Conservation (phyloP, 1,140 invertebrate species). For the Neodiprion fabricii region DNA sequence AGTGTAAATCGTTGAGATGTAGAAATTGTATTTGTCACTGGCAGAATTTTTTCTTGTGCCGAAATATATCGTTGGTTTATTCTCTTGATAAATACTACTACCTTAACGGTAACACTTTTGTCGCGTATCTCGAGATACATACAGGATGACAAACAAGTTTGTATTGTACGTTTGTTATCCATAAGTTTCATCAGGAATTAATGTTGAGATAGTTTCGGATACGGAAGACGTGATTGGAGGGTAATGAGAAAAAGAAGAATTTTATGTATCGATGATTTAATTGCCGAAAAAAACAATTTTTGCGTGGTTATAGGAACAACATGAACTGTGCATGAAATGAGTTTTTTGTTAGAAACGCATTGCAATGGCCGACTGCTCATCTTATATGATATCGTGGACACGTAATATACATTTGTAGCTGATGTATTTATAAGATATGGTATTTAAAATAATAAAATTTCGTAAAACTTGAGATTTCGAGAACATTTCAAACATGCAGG, state of each 20-base stretch:
- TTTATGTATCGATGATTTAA: constrained; percentile 51
- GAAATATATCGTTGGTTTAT: too few species aligned
- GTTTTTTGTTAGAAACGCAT: constrained; percentile 25
- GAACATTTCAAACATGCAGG: constrained; percentile 20
- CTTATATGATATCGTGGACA: not conserved
- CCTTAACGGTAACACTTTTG: too few species aligned
- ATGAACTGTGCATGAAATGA: constrained; percentile 48
- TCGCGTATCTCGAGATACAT: too few species aligned
- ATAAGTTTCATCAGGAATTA: too few species aligned
- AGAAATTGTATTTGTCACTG: too few species aligned
- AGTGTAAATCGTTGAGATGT: too few species aligned
- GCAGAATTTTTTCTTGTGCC: too few species aligned
- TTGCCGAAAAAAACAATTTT: constrained; percentile 53
- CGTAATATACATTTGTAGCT: not conserved
- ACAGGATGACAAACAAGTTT: too few species aligned
- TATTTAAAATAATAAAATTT: not conserved
- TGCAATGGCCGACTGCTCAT: not conserved
- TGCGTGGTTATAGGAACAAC: constrained; percentile 55
- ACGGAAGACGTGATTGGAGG: too few species aligned
- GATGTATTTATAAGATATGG: not conserved
- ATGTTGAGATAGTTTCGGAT: too few species aligned
- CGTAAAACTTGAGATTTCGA: constrained; percentile 17
- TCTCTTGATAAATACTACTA: too few species aligned
- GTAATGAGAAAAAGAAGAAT: not conserved
- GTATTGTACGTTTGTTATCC: too few species aligned